Evolutionary conservation across 2,113 vertebrate genomes (phyloP).

Genomic region (Brachypodius melanocephalos): DNA sequence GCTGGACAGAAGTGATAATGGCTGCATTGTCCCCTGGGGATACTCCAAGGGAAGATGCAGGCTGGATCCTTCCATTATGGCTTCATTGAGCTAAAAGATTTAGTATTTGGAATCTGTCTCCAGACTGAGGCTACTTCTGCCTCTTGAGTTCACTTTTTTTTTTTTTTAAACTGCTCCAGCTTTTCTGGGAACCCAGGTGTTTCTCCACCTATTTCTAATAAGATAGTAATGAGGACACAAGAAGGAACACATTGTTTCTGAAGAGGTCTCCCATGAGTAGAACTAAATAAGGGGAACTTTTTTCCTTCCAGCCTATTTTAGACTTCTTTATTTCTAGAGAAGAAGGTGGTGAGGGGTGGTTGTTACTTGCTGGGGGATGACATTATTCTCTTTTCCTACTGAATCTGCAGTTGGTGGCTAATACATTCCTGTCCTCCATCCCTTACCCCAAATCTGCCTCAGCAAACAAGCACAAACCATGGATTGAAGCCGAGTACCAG

Average conservation of each 20-base stretch:
- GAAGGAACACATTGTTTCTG: not conserved
- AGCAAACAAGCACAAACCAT: slow-evolving; percentile 99
- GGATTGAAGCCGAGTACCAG: slow-evolving; percentile 98
- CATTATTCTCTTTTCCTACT: not conserved
- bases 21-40: not conserved
- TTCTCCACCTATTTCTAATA: not conserved
- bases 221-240: not conserved
- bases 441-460: not conserved
- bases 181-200: not conserved
- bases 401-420: not conserved
- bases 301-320: not conserved
- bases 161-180: not conserved
- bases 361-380: not conserved
- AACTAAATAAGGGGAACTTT: not conserved
- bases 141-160: not conserved
- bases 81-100: not conserved
- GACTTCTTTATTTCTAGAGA: not conserved
- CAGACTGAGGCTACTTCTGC: not conserved
- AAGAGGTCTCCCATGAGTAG: not conserved
- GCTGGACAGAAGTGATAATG: not conserved
- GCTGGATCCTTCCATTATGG: not conserved
- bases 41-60: not conserved
- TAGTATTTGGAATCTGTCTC: not conserved
- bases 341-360: not conserved
- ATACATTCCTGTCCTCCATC: not conserved